Percentiles rank a stretch among this genome's conserved stretches.
These are phyloP conservation scores for Callipepla californica DNA, from an alignment of 2,113 vertebrate species.

Conservation along the genomic window DNA sequence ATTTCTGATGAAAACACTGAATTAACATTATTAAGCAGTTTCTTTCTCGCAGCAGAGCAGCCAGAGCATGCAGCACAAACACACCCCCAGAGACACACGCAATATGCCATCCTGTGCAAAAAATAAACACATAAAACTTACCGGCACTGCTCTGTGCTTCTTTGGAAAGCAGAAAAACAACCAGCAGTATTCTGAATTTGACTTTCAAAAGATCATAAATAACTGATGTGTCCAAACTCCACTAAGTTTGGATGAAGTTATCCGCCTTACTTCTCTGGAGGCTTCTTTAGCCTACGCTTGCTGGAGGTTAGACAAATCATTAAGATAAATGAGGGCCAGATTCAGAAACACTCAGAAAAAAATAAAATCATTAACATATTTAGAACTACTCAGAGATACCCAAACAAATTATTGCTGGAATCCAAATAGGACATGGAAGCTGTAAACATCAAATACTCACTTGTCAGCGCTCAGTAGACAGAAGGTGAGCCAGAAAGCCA, in stretches of 20 bases:
- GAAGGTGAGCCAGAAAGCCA: constrained; percentile 26
- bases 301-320: neutral
- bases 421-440: neutral
- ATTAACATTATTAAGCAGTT: constrained; percentile 26
- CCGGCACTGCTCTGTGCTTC: neutral
- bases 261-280: neutral
- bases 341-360: constrained; percentile 20
- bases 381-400: neutral
- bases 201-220: constrained; percentile 48
- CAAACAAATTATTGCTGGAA: constrained; percentile 2
- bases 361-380: neutral
- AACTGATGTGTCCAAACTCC: constrained; percentile 10
- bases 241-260: neutral
- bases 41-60: neutral
- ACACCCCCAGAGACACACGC: neutral
- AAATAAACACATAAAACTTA: neutral
- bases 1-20: neutral
- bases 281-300: neutral
- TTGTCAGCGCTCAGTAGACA: neutral
- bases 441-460: constrained; percentile 22
- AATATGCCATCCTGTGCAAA: neutral
- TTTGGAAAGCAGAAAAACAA: constrained; percentile 24
- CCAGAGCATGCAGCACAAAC: neutral
- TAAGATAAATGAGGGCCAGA: neutral
- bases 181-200: neutral